Evolutionary conservation across 2,113 vertebrate genomes (phyloP).

Genomic region (Myiozetetes cayanensis): DNA sequence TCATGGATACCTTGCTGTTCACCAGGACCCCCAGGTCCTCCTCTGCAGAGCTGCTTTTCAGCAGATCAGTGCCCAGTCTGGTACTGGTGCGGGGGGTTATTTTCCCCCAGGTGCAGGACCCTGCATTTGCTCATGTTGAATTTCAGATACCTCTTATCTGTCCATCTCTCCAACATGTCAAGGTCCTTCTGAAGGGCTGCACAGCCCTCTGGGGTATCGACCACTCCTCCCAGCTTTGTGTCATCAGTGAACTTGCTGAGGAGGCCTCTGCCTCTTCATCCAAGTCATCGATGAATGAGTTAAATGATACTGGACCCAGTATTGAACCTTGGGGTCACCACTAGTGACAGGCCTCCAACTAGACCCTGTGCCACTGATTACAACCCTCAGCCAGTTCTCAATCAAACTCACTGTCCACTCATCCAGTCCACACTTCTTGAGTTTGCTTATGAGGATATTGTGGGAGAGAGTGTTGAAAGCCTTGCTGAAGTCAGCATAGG

Average conservation of each 20-base stretch:
- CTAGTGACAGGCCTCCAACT: neutral
- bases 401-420: neutral
- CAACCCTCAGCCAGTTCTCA: neutral
- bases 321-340: neutral
- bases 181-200: neutral
- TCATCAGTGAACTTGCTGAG: neutral
- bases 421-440: neutral
- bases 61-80: neutral
- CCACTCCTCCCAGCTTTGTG: neutral
- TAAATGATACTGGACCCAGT: neutral
- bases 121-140: neutral
- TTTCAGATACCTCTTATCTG: neutral
- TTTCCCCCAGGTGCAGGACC: neutral
- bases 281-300: fast-evolving
- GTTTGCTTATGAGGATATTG: neutral
- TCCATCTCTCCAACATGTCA: neutral
- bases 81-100: neutral
- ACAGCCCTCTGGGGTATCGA: neutral
- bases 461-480: neutral
- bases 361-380: neutral
- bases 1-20: neutral
- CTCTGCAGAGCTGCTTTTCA: neutral
- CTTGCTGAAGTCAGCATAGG: neutral
- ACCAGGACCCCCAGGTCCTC: neutral
- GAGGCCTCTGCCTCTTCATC: neutral